Conservation (phyloP, 2,113 vertebrate genomes). For the Sturnus vulgaris region DNA sequence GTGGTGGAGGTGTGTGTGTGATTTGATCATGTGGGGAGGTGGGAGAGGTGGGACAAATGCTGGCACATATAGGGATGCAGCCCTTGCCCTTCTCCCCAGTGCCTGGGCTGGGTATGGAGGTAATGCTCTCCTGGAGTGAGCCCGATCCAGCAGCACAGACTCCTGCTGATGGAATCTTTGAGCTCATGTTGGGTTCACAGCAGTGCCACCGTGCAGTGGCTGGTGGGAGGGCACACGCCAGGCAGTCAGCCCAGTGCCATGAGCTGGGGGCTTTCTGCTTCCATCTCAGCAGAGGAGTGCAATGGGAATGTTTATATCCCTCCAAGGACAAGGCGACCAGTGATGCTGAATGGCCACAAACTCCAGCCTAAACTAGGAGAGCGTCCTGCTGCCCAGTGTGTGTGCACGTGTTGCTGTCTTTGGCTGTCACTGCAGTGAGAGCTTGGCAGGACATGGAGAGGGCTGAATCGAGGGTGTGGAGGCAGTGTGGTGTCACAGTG, state of each 20-base stretch:
- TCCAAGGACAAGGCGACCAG: neutral
- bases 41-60: too few species aligned
- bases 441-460: accelerated
- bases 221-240: accelerated
- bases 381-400: accelerated
- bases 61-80: accelerated
- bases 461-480: accelerated
- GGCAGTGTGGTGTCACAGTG: accelerated
- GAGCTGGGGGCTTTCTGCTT: neutral
- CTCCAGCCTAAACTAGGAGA: neutral
- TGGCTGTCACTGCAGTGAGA: accelerated
- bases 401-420: accelerated
- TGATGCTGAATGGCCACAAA: accelerated
- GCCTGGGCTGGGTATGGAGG: neutral
- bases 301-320: neutral
- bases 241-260: accelerated
- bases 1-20: accelerated
- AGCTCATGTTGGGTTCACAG: accelerated
- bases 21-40: neutral
- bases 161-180: neutral
- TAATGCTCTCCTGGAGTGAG: neutral
- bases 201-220: accelerated
- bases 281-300: accelerated
- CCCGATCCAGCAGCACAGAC: accelerated
- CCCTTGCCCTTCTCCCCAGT: neutral